These are phyloP conservation scores for Tychaedon coryphoeus DNA, from an alignment of 2,113 vertebrate genomes.

Conservation along the genomic window DNA sequence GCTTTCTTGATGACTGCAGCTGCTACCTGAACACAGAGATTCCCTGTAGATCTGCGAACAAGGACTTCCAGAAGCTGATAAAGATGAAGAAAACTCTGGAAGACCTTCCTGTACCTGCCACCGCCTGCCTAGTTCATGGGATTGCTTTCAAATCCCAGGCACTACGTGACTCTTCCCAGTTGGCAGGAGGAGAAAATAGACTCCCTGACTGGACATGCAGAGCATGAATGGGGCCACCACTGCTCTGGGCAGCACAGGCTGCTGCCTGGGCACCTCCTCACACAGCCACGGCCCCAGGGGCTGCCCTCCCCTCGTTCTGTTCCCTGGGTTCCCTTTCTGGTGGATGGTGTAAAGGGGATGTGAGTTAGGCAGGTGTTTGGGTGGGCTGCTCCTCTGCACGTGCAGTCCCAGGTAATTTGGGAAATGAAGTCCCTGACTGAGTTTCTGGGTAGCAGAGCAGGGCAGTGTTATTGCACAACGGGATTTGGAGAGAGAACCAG, in stretches of 20 bases:
- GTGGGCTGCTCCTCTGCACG: neutral
- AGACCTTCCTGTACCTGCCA: conserved; percentile 53
- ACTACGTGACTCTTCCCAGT: neutral
- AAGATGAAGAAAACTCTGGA: conserved; percentile 61
- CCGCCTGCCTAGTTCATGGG: conserved; percentile 25
- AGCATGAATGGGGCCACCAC: neutral
- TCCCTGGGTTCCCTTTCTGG: neutral
- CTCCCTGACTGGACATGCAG: neutral
- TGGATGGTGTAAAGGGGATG: neutral
- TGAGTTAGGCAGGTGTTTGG: neutral
- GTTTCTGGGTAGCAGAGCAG: neutral
- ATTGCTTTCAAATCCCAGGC: conserved; percentile 26
- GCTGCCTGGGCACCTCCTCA: neutral
- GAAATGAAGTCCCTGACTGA: neutral
- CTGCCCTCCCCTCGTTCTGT: neutral
- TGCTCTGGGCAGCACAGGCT: neutral
- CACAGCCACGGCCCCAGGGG: neutral
- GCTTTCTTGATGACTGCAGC: conserved; percentile 59
- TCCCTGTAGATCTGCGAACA: conserved; percentile 58
- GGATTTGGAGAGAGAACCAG: neutral
- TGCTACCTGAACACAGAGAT: conserved; percentile 40
- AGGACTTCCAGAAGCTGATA: conserved; percentile 46
- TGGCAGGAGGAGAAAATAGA: conserved; percentile 29
- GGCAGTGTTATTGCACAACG: neutral
- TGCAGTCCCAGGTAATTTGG: rapidly evolving